Percentiles rank a stretch among this genome's conserved stretches.
These are phyloP conservation scores for Champsocephalus esox DNA, from an alignment of 2,797 vertebrate genomes.

Conservation along the genomic window DNA sequence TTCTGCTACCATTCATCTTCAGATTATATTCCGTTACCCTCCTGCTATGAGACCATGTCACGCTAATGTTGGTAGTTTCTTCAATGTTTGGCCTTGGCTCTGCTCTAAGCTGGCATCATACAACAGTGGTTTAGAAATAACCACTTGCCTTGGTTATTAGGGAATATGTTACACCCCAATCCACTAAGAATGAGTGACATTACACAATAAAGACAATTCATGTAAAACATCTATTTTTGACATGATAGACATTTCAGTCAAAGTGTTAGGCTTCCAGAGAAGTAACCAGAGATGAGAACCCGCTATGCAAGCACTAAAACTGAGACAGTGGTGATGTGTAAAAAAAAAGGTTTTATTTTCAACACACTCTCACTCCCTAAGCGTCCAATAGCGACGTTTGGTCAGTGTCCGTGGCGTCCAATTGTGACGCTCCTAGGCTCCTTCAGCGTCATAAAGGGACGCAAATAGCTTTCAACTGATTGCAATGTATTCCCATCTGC, in stretches of 20 bases:
- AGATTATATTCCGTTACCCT: slow-evolving; percentile 33
- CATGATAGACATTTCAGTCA: not conserved
- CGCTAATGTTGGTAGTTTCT: slow-evolving; percentile 33
- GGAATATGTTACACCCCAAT: not conserved
- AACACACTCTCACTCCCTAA: too few species aligned
- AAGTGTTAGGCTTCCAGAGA: too few species aligned
- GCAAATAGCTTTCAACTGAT: too few species aligned
- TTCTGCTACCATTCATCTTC: slow-evolving; percentile 24
- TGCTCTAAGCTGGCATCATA: slow-evolving; percentile 4
- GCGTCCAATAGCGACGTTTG: too few species aligned
- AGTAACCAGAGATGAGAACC: too few species aligned
- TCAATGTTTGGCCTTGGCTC: not conserved
- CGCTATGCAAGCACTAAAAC: too few species aligned
- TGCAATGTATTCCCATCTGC: too few species aligned
- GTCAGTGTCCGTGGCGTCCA: too few species aligned
- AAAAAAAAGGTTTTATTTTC: too few species aligned
- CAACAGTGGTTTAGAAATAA: slow-evolving; percentile 1
- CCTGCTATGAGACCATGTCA: slow-evolving; percentile 38
- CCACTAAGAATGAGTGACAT: not conserved
- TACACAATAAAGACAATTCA: not conserved
- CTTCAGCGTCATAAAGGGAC: too few species aligned
- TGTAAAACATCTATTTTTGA: slow-evolving; percentile 8
- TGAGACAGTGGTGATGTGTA: too few species aligned
- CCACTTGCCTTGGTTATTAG: not conserved
- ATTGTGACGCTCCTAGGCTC: too few species aligned